Percentiles rank a stretch among this genome's conserved stretches.
These are phyloP conservation scores for Xiphophorus birchmanni DNA, from an alignment of 2,797 vertebrate genomes.

Conservation along the genomic window DNA sequence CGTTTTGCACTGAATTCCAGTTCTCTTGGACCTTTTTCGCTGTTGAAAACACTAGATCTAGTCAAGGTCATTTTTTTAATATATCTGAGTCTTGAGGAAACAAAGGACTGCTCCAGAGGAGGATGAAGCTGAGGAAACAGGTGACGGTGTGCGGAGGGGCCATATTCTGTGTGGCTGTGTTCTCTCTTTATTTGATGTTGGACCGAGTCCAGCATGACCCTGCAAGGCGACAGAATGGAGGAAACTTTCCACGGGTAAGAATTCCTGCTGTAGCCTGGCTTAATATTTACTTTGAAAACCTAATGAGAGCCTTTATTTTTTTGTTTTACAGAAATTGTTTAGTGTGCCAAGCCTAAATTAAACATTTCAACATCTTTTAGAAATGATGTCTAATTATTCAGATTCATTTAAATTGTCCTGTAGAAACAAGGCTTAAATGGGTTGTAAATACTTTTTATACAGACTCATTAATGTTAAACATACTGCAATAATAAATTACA, in stretches of 20 bases:
- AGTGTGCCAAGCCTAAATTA: not conserved
- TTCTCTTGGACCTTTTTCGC: constrained; percentile 41
- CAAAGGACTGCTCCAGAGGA: constrained; percentile 48
- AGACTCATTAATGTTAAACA: not conserved
- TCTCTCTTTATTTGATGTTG: constrained; percentile 98
- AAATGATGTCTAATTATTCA: not conserved
- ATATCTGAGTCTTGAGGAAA: constrained; percentile 16
- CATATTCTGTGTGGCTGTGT: constrained; percentile 98
- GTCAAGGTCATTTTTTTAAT: constrained; percentile 35
- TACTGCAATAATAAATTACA: not conserved
- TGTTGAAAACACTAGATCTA: constrained; percentile 21
- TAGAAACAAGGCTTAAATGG: not conserved
- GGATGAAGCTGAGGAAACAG: constrained; percentile 98
- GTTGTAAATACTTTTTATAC: not conserved
- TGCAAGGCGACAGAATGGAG: constrained; percentile 87
- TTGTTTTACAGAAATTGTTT: constrained; percentile 2
- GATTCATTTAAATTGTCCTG: not conserved
- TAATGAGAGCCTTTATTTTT: constrained; percentile 2
- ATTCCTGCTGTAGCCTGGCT: constrained; percentile 6
- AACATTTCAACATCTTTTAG: constrained; percentile 2
- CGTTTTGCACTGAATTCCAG: constrained; percentile 32
- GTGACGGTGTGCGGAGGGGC: constrained; percentile 97
- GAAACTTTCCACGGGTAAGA: constrained; percentile 97
- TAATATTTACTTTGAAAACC: constrained; percentile 8
- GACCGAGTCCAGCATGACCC: constrained; percentile 97